phyloP scores from a whole-genome alignment of 2,888 invertebrate genomes.

The Polymixis lichenea region DNA sequence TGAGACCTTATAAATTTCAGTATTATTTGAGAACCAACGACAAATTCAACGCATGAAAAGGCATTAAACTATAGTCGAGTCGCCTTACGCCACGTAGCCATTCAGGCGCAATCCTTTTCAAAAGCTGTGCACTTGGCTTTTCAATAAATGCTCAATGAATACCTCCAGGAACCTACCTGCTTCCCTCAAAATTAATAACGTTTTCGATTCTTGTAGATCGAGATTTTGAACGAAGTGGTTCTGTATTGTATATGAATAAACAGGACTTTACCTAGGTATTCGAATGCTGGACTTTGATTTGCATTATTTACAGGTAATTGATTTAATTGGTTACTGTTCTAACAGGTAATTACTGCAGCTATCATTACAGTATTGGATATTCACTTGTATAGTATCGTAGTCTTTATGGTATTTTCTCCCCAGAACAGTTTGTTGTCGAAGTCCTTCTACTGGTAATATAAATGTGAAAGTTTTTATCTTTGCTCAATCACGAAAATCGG shows the following conservation, averaged over 20 bases:
- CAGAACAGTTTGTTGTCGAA: neutral
- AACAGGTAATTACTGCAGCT: constrained; percentile 7
- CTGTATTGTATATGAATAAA: constrained; percentile 10
- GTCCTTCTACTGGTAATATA: no score
- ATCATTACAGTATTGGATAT: neutral
- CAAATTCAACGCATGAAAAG: constrained; percentile 67
- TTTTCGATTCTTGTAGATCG: constrained; percentile 62
- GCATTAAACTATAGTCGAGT: constrained; percentile 69
- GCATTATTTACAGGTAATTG: neutral
- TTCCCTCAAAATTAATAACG: constrained; percentile 79
- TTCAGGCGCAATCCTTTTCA: constrained; percentile 78
- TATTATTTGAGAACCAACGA: constrained; percentile 56
- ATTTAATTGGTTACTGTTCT: neutral
- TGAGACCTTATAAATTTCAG: constrained; percentile 51
- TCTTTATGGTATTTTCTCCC: neutral
- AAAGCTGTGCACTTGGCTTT: constrained; percentile 77
- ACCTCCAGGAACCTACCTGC: constrained; percentile 70
- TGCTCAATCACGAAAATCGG: no score
- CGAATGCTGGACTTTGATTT: neutral
- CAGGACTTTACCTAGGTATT: neutral
- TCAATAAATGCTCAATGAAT: constrained; percentile 85
- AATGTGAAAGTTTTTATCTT: no score
- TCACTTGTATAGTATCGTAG: neutral
- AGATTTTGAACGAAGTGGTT: constrained; percentile 30
- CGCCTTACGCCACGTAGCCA: constrained; percentile 72